These are phyloP conservation scores for Caenorhabditis afra DNA, from an alignment of 2,888 invertebrate genomes.

Conservation along the genomic window DNA sequence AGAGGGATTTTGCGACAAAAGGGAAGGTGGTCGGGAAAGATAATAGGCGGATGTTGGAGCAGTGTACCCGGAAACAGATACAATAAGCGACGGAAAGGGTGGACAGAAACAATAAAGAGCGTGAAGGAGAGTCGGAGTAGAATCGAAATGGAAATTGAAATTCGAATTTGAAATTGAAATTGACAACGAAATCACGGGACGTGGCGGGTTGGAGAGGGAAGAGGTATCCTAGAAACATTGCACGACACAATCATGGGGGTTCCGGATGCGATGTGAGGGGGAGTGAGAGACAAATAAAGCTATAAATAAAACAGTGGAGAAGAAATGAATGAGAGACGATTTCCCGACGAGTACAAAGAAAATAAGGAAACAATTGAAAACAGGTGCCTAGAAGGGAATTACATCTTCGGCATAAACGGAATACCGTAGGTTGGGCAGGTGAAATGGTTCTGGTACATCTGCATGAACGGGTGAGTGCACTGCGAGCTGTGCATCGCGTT, in stretches of 20 bases:
- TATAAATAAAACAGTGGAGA: constrained; percentile 2
- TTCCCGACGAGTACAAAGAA: constrained; percentile 1
- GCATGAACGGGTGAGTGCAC: constrained; percentile 33
- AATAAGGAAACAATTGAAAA: background rate
- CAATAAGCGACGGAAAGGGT: constrained; percentile 13
- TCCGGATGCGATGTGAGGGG: background rate
- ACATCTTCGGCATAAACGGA: background rate
- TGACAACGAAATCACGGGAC: constrained; percentile 31
- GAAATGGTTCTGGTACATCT: constrained; percentile 35
- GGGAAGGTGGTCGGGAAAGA: background rate
- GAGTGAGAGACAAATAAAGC: constrained; percentile 22
- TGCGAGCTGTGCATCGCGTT: constrained; percentile 21
- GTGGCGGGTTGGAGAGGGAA: background rate
- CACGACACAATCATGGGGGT: constrained; percentile 40
- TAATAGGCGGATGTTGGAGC: constrained; percentile 55
- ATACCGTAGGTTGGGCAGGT: background rate
- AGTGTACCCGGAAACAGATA: constrained; percentile 53
- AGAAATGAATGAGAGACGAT: background rate
- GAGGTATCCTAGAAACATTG: constrained; percentile 25
- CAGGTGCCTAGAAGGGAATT: background rate
- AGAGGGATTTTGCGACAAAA: constrained; percentile 7
- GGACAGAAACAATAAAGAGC: background rate
- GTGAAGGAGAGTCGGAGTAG: background rate
- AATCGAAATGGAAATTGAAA: background rate
- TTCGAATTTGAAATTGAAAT: background rate